Percentiles rank a stretch among this genome's conserved stretches.
Conservation (phyloP, 1,140 invertebrate genomes). For the Drosophila kepulauana region DNA sequence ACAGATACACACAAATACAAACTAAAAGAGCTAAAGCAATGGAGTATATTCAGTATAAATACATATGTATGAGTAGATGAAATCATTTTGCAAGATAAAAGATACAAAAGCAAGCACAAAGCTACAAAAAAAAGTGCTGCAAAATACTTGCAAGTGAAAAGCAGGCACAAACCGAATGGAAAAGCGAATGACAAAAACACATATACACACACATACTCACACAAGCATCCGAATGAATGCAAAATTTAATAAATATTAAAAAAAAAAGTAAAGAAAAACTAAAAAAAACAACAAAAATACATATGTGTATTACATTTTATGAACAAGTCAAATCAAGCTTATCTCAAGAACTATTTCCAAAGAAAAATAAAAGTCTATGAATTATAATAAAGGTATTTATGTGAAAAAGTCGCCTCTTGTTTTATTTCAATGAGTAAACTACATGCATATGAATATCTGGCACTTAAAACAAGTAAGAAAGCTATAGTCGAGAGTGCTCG, state of each 20-base stretch:
- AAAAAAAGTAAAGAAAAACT: constrained; percentile 18
- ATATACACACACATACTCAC: constrained; percentile 22
- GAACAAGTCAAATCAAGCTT: constrained; percentile 78
- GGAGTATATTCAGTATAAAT: constrained; percentile 18
- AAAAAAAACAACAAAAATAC: constrained; percentile 38
- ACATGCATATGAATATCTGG: too few relatives aligned
- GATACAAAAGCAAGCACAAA: constrained; percentile 30
- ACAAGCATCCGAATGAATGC: constrained; percentile 31
- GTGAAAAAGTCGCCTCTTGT: constrained; percentile 45
- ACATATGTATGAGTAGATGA: constrained; percentile 12
- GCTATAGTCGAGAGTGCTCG: too few relatives aligned
- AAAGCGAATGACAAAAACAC: constrained; percentile 15
- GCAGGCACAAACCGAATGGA: constrained; percentile 40
- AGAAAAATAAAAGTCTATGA: constrained; percentile 71
- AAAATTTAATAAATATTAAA: constrained; percentile 43
- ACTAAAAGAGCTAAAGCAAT: not conserved
- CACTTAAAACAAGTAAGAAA: too few relatives aligned
- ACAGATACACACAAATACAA: constrained; percentile 20
- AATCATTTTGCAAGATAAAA: constrained; percentile 17
- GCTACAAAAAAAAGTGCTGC: constrained; percentile 10
- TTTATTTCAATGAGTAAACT: constrained; percentile 14
- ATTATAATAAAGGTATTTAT: constrained; percentile 84
- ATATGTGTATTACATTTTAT: constrained; percentile 81
- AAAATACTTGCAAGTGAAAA: constrained; percentile 18
- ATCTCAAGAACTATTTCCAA: constrained; percentile 82